Conservation (phyloP, 2,888 invertebrate species). For the Latrodectus elegans region DNA sequence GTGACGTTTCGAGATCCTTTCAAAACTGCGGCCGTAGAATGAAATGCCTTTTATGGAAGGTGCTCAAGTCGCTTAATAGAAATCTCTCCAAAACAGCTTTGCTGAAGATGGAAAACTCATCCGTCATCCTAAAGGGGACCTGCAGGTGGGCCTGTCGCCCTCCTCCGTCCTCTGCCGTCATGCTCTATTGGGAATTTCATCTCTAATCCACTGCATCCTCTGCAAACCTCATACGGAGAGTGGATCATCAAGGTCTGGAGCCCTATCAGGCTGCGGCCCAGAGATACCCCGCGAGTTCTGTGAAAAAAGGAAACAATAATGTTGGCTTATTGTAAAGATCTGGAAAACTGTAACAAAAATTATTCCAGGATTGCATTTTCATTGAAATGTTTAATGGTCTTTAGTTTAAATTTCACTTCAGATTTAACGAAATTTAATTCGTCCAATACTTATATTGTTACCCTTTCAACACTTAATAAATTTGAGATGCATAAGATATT, state of each 20-base stretch:
- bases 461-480: no score
- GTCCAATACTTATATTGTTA: no score
- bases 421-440: no score
- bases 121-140: slow-evolving; percentile 55
- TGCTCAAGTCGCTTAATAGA: slow-evolving; percentile 65
- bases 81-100: slow-evolving; percentile 63
- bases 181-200: slow-evolving; percentile 19
- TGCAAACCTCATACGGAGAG: background rate
- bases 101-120: slow-evolving; percentile 43
- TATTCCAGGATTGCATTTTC: no score
- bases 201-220: slow-evolving; percentile 26
- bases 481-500: no score
- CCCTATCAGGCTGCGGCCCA: slow-evolving; percentile 20
- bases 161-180: slow-evolving; percentile 24
- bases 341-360: no score
- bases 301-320: no score
- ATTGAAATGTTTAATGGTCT: no score
- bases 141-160: slow-evolving; percentile 53
- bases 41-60: slow-evolving; percentile 51
- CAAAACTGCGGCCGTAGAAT: slow-evolving; percentile 16
- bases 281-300: background rate
- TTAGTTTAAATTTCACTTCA: no score
- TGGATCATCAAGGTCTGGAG: slow-evolving; percentile 27
- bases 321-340: no score
- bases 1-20: background rate